Evolutionary conservation across 1,140 invertebrate genomes (phyloP).

Genomic region (Ephestia elutella): DNA sequence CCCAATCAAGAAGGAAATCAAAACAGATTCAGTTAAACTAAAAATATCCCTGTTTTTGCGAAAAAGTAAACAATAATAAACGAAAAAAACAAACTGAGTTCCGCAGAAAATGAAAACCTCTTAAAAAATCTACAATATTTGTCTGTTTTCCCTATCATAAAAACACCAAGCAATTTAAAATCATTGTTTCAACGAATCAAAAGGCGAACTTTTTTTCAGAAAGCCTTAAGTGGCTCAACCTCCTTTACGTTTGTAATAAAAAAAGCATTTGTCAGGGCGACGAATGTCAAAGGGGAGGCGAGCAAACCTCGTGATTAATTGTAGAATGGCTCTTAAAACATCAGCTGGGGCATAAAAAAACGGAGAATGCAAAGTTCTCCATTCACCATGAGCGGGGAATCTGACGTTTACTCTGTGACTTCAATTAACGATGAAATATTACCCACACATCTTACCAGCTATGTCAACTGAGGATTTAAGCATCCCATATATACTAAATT

Average conservation of each 20-base stretch:
- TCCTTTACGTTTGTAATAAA: slow-evolving; percentile 8
- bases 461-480: too few relatives aligned
- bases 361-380: not conserved
- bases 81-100: too few relatives aligned
- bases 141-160: too few relatives aligned
- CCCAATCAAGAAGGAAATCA: too few relatives aligned
- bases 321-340: slow-evolving; percentile 3
- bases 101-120: not conserved
- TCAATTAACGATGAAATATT: not conserved
- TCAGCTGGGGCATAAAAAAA: not conserved
- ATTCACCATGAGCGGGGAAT: not conserved
- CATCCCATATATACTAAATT: too few relatives aligned
- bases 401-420: not conserved
- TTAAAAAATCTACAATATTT: not conserved
- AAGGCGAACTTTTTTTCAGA: not conserved
- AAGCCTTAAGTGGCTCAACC: not conserved
- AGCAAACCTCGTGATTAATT: slow-evolving; percentile 11
- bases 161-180: not conserved
- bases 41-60: too few relatives aligned
- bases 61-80: too few relatives aligned
- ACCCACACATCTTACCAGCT: not conserved
- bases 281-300: slow-evolving; percentile 12
- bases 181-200: slow-evolving; percentile 1
- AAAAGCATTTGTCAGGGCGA: slow-evolving; percentile 13
- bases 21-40: too few relatives aligned